These are phyloP conservation scores for Scaptomyza hsui DNA, from an alignment of 1,140 invertebrate genomes.

Conservation along the genomic window DNA sequence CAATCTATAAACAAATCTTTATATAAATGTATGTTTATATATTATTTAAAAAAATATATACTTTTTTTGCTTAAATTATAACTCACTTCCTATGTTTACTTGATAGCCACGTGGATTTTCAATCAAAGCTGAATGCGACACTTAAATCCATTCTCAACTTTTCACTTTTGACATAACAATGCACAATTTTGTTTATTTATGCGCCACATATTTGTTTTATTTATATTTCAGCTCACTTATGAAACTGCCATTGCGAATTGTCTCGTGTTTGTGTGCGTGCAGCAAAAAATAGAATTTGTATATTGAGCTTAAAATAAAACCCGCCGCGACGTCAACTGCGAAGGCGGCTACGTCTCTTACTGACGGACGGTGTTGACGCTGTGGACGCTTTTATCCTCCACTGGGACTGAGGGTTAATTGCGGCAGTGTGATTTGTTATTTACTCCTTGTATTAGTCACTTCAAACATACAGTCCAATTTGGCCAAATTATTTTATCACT, in stretches of 20 bases:
- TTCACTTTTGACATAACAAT: constrained; percentile 6
- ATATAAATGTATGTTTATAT: background rate
- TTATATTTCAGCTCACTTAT: constrained; percentile 26
- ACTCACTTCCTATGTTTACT: background rate
- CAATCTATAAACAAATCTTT: background rate
- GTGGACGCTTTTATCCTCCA: constrained; percentile 30
- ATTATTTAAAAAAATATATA: background rate
- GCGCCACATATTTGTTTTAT: constrained; percentile 21
- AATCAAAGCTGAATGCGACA: constrained; percentile 24
- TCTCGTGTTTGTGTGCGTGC: constrained; percentile 3
- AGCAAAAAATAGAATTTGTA: constrained; percentile 14
- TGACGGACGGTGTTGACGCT: constrained; percentile 9
- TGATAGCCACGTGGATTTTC: constrained; percentile 25
- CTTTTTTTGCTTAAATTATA: background rate
- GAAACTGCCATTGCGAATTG: constrained; percentile 29
- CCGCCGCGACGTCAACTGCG: constrained; percentile 24
- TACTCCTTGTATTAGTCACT: constrained; percentile 2
- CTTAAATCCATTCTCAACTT: background rate
- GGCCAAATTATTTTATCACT: background rate
- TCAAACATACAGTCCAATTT: background rate
- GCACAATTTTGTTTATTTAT: background rate
- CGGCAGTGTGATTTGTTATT: background rate
- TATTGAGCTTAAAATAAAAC: constrained; percentile 31
- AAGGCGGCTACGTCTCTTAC: constrained; percentile 21
- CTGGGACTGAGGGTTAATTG: constrained; percentile 25